These are phyloP conservation scores for Benitochromis conjunctus DNA, from an alignment of 2,113 vertebrate species.

Conservation along the genomic window DNA sequence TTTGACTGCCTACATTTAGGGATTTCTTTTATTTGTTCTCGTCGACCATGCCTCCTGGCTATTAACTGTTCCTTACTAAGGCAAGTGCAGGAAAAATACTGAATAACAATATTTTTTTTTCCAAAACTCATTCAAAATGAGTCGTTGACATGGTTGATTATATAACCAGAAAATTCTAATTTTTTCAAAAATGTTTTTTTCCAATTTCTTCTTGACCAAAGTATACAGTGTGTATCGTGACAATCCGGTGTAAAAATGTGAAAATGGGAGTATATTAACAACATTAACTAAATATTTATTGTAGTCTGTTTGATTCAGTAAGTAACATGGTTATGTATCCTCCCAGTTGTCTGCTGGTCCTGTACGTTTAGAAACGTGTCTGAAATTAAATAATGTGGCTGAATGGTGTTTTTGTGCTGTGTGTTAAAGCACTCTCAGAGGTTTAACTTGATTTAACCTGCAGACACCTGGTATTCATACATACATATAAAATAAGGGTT, in stretches of 20 bases:
- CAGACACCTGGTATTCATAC: slow-evolving; percentile 20
- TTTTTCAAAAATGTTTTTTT: no score
- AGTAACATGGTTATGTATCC: neutral
- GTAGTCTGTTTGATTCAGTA: neutral
- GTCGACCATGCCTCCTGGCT: neutral
- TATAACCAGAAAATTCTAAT: neutral
- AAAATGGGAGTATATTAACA: neutral
- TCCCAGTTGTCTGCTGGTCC: neutral
- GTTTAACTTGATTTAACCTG: neutral
- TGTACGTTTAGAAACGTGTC: neutral
- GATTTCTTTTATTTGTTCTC: neutral
- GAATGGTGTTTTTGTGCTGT: neutral
- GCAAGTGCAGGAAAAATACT: neutral
- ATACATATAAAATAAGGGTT: neutral
- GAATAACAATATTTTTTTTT: neutral
- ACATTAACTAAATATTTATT: neutral
- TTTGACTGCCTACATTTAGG: neutral
- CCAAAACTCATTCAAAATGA: neutral
- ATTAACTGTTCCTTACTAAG: neutral
- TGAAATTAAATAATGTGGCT: neutral
- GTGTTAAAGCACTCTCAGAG: neutral
- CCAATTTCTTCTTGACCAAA: neutral
- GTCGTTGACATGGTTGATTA: neutral
- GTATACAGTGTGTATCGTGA: neutral
- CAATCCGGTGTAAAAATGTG: neutral